phyloP scores from a whole-genome alignment of 2,888 invertebrate genomes.

The Biston stratarius region DNA sequence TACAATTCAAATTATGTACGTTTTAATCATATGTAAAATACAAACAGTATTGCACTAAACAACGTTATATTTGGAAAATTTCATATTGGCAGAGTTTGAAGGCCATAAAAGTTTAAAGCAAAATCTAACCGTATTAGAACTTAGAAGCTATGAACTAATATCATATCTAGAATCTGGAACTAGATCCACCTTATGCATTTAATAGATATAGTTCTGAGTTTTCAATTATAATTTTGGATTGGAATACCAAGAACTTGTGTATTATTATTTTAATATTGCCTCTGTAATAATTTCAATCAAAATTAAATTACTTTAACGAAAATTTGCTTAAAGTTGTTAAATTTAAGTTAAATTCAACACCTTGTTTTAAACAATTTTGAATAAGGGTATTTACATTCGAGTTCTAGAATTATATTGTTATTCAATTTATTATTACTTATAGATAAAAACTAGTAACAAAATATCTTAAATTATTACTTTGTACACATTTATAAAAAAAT shows the following conservation, averaged over 20 bases:
- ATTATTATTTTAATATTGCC: not conserved
- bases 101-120: conserved; percentile 1
- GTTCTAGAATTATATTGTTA: no score
- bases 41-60: not conserved
- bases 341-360: no score
- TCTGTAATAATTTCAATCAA: no score
- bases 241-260: not conserved
- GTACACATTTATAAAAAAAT: no score
- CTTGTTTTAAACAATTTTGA: no score
- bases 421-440: no score
- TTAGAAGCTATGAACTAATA: conserved; percentile 8
- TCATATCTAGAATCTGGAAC: conserved; percentile 9
- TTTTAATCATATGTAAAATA: no score
- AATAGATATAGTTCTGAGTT: conserved; percentile 5
- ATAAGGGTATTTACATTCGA: no score
- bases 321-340: not conserved
- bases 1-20: no score
- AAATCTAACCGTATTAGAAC: conserved; percentile 1
- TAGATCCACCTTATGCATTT: conserved; percentile 7
- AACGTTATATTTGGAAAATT: not conserved
- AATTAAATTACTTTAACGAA: not conserved
- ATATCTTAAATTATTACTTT: no score
- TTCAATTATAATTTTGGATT: conserved; percentile 1
- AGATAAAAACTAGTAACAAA: no score
- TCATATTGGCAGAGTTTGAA: not conserved